A percentile compares a stretch with the other conserved stretches of the same genome.
Conservation (phyloP, 2,113 vertebrate genomes). For the Corythornis vintsioides region DNA sequence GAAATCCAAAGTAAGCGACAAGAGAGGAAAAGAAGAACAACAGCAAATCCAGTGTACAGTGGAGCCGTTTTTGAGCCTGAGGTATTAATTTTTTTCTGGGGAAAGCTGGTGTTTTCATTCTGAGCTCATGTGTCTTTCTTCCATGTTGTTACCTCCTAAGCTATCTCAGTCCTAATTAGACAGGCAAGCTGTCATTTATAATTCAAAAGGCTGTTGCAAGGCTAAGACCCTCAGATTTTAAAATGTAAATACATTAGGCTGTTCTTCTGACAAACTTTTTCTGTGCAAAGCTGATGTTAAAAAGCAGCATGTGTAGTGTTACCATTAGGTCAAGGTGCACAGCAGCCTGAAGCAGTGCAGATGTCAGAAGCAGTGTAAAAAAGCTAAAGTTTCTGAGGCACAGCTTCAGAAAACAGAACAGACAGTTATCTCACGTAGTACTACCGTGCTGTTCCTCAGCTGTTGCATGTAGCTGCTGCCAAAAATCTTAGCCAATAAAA, state of each 20-base stretch:
- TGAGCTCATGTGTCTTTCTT: neutral
- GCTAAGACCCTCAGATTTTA: neutral
- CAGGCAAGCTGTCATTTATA: neutral
- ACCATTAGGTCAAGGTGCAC: neutral
- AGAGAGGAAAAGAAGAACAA: slow-evolving; percentile 96
- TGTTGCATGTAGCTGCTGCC: neutral
- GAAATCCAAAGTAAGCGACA: slow-evolving; percentile 99
- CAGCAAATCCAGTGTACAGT: slow-evolving; percentile 97
- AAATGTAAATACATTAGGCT: neutral
- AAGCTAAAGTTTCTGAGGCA: neutral
- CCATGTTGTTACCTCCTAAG: neutral
- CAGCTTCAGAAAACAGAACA: neutral
- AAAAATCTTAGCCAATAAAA: neutral
- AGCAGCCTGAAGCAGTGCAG: neutral
- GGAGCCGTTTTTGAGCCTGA: slow-evolving; percentile 97
- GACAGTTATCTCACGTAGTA: neutral
- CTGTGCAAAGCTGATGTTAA: neutral
- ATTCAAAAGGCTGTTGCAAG: neutral
- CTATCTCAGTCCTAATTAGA: neutral
- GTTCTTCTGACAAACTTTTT: neutral
- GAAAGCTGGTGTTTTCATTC: neutral
- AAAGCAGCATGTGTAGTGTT: neutral
- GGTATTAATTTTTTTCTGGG: slow-evolving; percentile 77
- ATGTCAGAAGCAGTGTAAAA: slow-evolving; percentile 3
- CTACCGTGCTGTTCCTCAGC: neutral